Percentiles rank a stretch among this genome's conserved stretches.
phyloP scores from a whole-genome alignment of 2,797 vertebrate species.

The Harpagifer antarcticus region DNA sequence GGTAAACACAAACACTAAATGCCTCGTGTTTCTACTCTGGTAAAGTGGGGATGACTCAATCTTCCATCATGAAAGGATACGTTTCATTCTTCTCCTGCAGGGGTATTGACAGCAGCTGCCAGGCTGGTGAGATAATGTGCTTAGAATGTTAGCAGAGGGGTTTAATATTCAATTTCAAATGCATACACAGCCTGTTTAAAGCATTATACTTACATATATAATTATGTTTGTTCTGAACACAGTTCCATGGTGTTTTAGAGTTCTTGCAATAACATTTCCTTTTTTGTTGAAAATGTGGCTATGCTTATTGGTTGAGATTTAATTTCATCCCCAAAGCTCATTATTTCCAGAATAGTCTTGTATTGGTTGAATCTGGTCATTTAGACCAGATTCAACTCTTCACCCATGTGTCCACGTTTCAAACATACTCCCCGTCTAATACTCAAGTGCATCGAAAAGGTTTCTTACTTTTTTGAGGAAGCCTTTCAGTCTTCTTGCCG shows the following conservation, averaged over 20 bases:
- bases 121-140: conserved; percentile 11
- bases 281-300: background rate
- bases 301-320: background rate
- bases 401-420: background rate
- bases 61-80: conserved; percentile 17
- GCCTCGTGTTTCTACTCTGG: conserved; percentile 24
- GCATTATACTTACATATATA: no score
- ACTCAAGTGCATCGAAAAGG: background rate
- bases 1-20: conserved; percentile 5
- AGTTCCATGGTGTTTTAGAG: no score
- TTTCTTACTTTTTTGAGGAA: background rate
- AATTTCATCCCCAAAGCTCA: background rate
- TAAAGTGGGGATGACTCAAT: conserved; percentile 27
- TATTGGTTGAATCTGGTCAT: background rate
- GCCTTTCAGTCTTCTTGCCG: no score
- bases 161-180: no score
- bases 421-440: background rate
- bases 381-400: background rate
- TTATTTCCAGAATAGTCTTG: background rate
- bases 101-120: conserved; percentile 26
- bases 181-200: background rate
- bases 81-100: conserved; percentile 20
- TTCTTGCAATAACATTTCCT: background rate
- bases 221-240: no score
- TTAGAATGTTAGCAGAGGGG: conserved; percentile 5